Base-by-base conservation (phyloP, 2,113 vertebrate species). In the Trochalopteron elliotii region DNA sequence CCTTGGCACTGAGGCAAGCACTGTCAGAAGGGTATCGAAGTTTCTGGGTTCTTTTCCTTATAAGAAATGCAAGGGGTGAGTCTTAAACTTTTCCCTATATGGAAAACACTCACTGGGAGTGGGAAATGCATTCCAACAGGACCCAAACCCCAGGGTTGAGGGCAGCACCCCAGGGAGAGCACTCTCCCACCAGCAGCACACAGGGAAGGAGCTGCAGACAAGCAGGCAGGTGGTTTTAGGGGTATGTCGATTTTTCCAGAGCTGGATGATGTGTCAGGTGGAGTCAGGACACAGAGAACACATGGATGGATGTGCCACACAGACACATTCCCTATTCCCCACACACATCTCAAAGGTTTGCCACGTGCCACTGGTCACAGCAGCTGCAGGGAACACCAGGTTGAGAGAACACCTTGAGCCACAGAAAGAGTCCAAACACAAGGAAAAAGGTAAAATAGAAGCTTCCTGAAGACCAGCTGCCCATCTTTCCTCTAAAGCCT, bases 241-340 rank as follows among this genome's bases (percentile, higher is more conserved):
- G n/a, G 2, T 10, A 12, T 33, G 31, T 60, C 0, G 0, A 4
- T 11, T 28, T 47, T 24, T 15, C 68, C 68, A 45, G 22, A 80
- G 49, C 35, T n/a, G 63, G 68, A 15, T 10, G n/a, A n/a, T 13
- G 60, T 47, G 21, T 27, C 22, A 11, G 49, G 4, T 7, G 1
- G 1, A 19, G 30, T 35, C 35, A 74, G 60, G 39, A 71, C 47
- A 25, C 52, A 71, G 44, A 31, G 19, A 35, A 55, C 24, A 53
- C 27, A 8, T 0, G 1, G 33, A 6, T 33, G 11, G 35, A 19
- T 39, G 12, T 74, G 28, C 27, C 70, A 23, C 2, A 31, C 50
- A 55, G 12, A 50, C 33, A 71, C 39, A 11, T 64, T 23, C 61
- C 61, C 35, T 22, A 0, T 9, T 61, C 10, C 60, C 44, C 39